Conservation (phyloP, 2,888 invertebrate species). For the Drosophila koepferae region DNA sequence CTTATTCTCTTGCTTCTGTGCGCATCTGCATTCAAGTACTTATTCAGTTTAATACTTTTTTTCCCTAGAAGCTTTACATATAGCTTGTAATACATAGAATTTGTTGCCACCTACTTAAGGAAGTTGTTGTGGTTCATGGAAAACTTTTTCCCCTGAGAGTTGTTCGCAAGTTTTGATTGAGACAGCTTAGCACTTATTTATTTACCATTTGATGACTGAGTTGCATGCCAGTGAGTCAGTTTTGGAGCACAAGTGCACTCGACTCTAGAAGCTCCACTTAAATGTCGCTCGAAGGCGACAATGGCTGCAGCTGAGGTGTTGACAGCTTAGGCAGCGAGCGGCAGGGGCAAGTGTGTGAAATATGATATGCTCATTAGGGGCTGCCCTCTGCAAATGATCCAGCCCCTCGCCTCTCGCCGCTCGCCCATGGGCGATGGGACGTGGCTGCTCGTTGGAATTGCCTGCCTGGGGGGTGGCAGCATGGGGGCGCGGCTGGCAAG, state of each 20-base stretch:
- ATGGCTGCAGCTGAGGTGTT: conserved; percentile 34
- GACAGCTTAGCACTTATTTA: conserved; percentile 38
- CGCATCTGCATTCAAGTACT: not conserved
- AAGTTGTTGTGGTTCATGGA: conserved; percentile 19
- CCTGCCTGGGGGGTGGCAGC: conserved; percentile 7
- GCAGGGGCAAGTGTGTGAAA: conserved; percentile 66
- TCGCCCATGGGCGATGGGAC: too few species aligned
- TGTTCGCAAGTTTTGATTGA: conserved; percentile 19
- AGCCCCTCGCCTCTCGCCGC: not conserved
- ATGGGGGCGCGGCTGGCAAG: conserved; percentile 39
- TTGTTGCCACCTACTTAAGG: conserved; percentile 7
- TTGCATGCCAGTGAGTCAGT: conserved; percentile 12
- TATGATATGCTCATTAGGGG: conserved; percentile 72
- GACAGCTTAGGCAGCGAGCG: conserved; percentile 57
- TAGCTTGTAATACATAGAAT: not conserved
- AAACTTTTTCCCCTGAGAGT: conserved; percentile 7
- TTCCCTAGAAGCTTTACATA: not conserved
- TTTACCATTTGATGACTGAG: conserved; percentile 6
- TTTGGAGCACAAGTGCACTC: conserved; percentile 39
- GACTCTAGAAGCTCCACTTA: conserved; percentile 29
- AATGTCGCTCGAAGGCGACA: conserved; percentile 20
- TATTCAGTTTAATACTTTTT: conserved; percentile 2
- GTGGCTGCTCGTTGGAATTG: conserved; percentile 15
- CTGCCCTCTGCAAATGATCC: conserved; percentile 26
- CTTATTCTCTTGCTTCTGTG: not conserved